These are phyloP conservation scores for Chirona hameri DNA, from an alignment of 2,888 invertebrate genomes.

Conservation along the genomic window DNA sequence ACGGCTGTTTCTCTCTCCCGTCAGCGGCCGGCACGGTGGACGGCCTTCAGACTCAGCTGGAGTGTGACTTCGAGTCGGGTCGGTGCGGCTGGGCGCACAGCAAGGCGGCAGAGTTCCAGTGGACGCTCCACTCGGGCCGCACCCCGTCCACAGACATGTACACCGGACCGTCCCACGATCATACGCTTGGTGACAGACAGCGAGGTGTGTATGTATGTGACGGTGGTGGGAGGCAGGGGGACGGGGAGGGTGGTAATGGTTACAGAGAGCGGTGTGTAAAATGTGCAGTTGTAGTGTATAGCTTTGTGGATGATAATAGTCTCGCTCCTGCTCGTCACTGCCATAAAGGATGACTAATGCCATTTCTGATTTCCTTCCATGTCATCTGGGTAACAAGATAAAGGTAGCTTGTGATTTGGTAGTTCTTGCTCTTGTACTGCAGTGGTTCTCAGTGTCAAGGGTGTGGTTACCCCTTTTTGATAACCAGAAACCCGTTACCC, in stretches of 20 bases:
- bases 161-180: constrained; percentile 72
- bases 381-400: no score
- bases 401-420: no score
- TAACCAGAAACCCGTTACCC: no score
- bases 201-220: constrained; percentile 47
- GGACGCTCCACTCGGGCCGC: constrained; percentile 61
- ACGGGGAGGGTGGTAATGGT: no score
- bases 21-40: not conserved
- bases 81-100: constrained; percentile 70
- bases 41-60: not conserved
- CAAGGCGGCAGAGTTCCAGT: constrained; percentile 59
- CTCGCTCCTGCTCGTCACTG: no score
- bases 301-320: no score
- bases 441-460: not conserved
- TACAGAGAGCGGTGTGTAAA: no score
- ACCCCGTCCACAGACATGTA: constrained; percentile 63
- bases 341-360: no score
- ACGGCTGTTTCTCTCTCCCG: not conserved
- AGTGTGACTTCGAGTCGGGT: constrained; percentile 45
- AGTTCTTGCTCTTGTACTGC: no score
- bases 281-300: no score
- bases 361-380: no score
- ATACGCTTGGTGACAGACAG: constrained; percentile 59
- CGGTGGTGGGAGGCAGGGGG: no score
- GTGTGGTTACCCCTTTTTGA: constrained; percentile 42